Evolutionary conservation across 1,140 invertebrate genomes (phyloP).

Genomic region (Drosophila elegans): DNA sequence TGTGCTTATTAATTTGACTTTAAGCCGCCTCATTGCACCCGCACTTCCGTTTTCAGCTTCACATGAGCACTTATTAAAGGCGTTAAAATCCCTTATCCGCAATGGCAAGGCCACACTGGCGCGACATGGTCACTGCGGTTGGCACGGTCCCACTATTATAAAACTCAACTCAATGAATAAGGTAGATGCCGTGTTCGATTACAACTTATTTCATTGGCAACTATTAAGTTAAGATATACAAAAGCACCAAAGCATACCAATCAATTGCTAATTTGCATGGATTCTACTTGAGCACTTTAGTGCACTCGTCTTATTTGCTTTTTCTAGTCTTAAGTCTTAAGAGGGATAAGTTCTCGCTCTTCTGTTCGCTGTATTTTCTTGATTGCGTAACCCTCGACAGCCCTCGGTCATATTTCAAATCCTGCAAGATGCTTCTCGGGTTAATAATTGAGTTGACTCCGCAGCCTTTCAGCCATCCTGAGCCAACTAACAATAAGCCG

Average conservation of each 20-base stretch:
- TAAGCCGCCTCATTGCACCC: constrained; percentile 49
- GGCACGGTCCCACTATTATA: constrained; percentile 3
- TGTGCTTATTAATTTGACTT: constrained; percentile 61
- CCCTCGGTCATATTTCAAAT: constrained; percentile 15
- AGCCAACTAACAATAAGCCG: constrained; percentile 35
- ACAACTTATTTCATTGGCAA: too few relatives aligned
- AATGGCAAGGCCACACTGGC: constrained; percentile 1
- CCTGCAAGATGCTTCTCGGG: constrained; percentile 14
- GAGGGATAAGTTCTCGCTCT: not conserved
- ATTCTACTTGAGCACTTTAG: not conserved
- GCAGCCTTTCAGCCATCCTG: constrained; percentile 27
- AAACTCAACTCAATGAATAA: too few relatives aligned
- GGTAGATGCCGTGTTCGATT: too few relatives aligned
- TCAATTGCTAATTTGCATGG: too few relatives aligned
- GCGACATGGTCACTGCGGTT: not conserved
- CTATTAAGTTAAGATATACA: too few relatives aligned
- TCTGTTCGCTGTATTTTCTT: not conserved
- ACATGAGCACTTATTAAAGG: constrained; percentile 30
- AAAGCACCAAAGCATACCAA: too few relatives aligned
- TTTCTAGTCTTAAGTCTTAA: not conserved
- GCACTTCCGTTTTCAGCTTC: constrained; percentile 15
- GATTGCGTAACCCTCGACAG: constrained; percentile 6
- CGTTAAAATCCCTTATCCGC: constrained; percentile 14
- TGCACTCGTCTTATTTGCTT: not conserved
- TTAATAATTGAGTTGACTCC: constrained; percentile 45